These are phyloP conservation scores for Piprites chloris DNA, from an alignment of 2,113 vertebrate species.

Conservation along the genomic window DNA sequence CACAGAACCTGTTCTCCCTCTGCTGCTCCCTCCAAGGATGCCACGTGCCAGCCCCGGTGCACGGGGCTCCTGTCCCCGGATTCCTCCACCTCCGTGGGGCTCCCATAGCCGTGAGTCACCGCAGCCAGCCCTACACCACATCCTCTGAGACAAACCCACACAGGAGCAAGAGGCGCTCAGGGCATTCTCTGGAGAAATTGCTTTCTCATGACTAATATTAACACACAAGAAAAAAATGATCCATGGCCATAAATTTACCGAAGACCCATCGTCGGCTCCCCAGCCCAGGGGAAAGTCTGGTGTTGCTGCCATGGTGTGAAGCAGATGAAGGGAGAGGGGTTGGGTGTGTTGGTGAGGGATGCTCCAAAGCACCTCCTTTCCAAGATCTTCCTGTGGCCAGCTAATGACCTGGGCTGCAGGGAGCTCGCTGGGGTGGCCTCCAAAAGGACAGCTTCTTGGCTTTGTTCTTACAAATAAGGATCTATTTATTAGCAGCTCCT, in stretches of 20 bases:
- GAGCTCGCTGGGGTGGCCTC: neutral
- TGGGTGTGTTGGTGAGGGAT: neutral
- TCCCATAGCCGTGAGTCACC: fast-evolving
- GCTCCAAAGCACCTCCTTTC: neutral
- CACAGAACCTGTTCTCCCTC: fast-evolving
- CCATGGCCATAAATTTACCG: neutral
- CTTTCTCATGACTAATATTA: neutral
- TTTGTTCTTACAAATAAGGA: neutral
- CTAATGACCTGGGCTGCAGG: neutral
- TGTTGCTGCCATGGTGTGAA: fast-evolving
- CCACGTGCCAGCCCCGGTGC: neutral
- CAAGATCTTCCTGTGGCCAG: neutral
- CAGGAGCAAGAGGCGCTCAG: neutral
- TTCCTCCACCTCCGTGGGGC: neutral
- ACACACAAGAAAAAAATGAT: neutral
- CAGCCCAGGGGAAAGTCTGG: neutral
- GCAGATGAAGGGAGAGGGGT: neutral
- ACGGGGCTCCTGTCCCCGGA: fast-evolving
- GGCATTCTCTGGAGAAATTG: neutral
- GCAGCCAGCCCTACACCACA: neutral
- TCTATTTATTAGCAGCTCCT: neutral
- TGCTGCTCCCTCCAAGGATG: neutral
- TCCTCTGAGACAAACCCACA: neutral
- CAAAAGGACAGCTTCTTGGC: neutral
- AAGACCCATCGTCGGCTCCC: fast-evolving